These are phyloP conservation scores for Typhlichthys subterraneus DNA, from an alignment of 2,797 vertebrate genomes.

Conservation along the genomic window DNA sequence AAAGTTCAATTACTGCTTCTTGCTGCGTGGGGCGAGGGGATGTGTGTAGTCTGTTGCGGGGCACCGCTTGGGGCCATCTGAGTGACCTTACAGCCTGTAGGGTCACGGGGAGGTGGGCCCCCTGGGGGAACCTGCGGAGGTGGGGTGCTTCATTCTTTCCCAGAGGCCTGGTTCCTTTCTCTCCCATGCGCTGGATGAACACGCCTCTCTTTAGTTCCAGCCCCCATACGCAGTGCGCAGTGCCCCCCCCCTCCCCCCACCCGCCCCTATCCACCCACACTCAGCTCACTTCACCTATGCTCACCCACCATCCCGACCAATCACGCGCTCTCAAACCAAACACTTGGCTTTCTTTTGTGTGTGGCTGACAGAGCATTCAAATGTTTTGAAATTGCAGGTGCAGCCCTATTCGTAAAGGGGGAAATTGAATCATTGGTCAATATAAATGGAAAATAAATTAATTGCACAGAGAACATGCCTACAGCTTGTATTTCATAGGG, in stretches of 20 bases:
- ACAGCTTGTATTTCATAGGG: constrained; percentile 13
- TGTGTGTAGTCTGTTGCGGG: constrained; percentile 54
- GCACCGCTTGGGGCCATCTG: constrained; percentile 65
- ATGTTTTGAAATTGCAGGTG: constrained; percentile 70
- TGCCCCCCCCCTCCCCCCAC: too few species aligned
- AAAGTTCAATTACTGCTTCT: constrained; percentile 73
- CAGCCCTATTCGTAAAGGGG: constrained; percentile 27
- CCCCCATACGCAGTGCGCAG: too few species aligned
- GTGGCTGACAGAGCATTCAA: constrained; percentile 58
- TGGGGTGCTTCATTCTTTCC: too few species aligned
- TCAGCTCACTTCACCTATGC: constrained; percentile 11
- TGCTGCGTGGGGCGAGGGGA: constrained; percentile 65
- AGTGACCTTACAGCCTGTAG: constrained; percentile 49
- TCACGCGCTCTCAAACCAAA: constrained; percentile 35
- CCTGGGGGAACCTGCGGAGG: too few species aligned
- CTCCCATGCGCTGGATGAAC: too few species aligned
- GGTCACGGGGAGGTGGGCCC: too few species aligned
- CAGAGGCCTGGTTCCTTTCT: too few species aligned
- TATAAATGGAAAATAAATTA: constrained; percentile 41
- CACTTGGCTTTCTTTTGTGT: constrained; percentile 65
- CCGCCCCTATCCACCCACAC: too few species aligned
- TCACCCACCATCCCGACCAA: constrained; percentile 23
- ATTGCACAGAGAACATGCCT: constrained; percentile 34
- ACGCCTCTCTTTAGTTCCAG: too few species aligned
- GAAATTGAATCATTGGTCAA: constrained; percentile 44